phyloP scores from a whole-genome alignment of 2,888 invertebrate genomes.

The Andrena hattorfiana region DNA sequence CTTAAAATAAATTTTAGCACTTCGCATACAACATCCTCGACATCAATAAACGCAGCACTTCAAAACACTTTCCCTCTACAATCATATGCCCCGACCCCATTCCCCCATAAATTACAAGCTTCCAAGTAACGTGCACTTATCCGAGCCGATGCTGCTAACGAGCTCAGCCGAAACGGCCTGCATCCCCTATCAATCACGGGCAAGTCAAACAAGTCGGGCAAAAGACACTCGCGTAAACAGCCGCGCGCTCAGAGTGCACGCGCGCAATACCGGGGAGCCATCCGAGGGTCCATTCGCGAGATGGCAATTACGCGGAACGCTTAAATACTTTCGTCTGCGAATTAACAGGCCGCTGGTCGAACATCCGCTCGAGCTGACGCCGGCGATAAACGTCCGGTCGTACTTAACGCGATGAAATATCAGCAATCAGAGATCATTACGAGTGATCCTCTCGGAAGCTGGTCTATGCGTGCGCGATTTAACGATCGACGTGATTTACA shows the following conservation, averaged over 20 bases:
- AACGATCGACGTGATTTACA: conserved; percentile 62
- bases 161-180: conserved; percentile 3
- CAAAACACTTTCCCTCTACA: conserved; percentile 4
- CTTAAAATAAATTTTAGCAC: conserved; percentile 10
- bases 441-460: conserved; percentile 45
- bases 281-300: conserved; percentile 14
- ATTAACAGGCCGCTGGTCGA: conserved; percentile 44
- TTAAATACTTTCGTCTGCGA: conserved; percentile 51
- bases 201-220: conserved; percentile 36
- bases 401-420: conserved; percentile 66
- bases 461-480: conserved; percentile 48
- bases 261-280: neutral
- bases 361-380: conserved; percentile 3
- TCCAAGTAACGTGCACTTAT: conserved; percentile 5
- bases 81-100: neutral
- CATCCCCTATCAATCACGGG: conserved; percentile 34
- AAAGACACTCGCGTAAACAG: conserved; percentile 48
- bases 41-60: neutral
- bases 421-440: conserved; percentile 60
- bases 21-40: neutral
- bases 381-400: conserved; percentile 61
- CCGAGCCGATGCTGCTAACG: conserved; percentile 12
- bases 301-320: conserved; percentile 3
- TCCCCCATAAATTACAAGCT: conserved; percentile 27
- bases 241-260: neutral